A percentile compares a stretch with the other conserved stretches of the same genome.
Conservation (phyloP, 2,888 invertebrate species). For the Dasysyrphus tricinctus region DNA sequence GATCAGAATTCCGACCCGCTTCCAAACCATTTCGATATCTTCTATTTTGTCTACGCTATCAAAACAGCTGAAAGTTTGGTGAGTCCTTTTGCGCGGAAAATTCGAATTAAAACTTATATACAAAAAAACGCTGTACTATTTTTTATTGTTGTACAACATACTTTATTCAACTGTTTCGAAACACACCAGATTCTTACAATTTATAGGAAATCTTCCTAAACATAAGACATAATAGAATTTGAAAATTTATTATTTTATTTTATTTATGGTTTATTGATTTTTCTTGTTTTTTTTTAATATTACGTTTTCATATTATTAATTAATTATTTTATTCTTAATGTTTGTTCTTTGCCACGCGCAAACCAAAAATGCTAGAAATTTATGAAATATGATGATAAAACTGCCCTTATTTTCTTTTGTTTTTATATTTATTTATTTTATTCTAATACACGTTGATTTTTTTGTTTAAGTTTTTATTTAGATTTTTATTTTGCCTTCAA, state of each 20-base stretch:
- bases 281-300: slow-evolving; percentile 51
- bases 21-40: too few species aligned
- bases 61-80: too few species aligned
- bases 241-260: slow-evolving; percentile 73
- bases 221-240: slow-evolving; percentile 75
- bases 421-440: slow-evolving; percentile 56
- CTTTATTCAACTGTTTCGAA: slow-evolving; percentile 76
- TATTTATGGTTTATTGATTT: slow-evolving; percentile 69
- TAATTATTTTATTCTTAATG: slow-evolving; percentile 66
- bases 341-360: slow-evolving; percentile 73
- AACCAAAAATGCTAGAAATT: slow-evolving; percentile 73
- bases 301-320: slow-evolving; percentile 65
- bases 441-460: slow-evolving; percentile 68
- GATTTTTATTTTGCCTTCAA: slow-evolving; percentile 57
- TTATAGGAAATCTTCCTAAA: slow-evolving; percentile 75
- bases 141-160: slow-evolving; percentile 76
- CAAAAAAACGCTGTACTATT: slow-evolving; percentile 39
- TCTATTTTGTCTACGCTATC: too few species aligned
- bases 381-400: slow-evolving; percentile 75
- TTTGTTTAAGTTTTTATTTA: slow-evolving; percentile 61
- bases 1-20: too few species aligned
- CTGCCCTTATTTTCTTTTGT: slow-evolving; percentile 62
- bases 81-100: not conserved
- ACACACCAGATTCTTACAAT: slow-evolving; percentile 75
- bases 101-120: not conserved